These are phyloP conservation scores for Tyrannus savana DNA, from an alignment of 2,113 vertebrate genomes.

Conservation along the genomic window DNA sequence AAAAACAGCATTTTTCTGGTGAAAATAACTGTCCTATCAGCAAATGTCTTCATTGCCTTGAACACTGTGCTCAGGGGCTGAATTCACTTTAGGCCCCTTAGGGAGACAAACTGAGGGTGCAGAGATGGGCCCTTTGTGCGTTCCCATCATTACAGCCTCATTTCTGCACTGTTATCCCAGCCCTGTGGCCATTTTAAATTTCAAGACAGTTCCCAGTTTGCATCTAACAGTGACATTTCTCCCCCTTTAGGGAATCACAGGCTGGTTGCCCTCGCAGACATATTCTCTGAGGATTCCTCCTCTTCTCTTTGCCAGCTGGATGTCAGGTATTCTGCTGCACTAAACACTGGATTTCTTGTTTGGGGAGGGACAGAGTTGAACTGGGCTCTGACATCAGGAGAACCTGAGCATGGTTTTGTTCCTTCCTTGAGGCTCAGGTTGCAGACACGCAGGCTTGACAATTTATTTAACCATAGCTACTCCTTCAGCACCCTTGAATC, in stretches of 20 bases:
- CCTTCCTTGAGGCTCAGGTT: not conserved
- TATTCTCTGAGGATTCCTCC: conserved; percentile 83
- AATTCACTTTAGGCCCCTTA: not conserved
- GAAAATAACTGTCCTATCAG: not conserved
- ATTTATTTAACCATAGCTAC: not conserved
- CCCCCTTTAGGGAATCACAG: conserved; percentile 80
- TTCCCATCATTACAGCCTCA: not conserved
- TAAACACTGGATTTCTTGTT: not conserved
- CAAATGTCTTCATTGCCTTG: not conserved
- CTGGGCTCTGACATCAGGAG: not conserved
- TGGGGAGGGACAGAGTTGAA: not conserved
- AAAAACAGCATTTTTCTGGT: not conserved
- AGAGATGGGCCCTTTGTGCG: not conserved
- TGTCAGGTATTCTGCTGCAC: conserved; percentile 80
- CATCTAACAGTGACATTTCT: not conserved
- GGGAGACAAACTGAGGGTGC: not conserved
- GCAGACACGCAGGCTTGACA: not conserved
- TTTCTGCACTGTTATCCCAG: not conserved
- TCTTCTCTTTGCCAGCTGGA: conserved; percentile 83
- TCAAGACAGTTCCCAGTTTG: not conserved
- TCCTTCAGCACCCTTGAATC: not conserved
- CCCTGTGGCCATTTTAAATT: not conserved
- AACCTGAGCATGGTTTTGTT: not conserved
- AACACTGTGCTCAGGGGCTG: not conserved
- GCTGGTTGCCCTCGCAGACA: conserved; percentile 81